Evolutionary conservation across 2,888 invertebrate genomes (phyloP), one percentile per base, ranked within the genome.

Genomic region (Luperina testacea): DNA sequence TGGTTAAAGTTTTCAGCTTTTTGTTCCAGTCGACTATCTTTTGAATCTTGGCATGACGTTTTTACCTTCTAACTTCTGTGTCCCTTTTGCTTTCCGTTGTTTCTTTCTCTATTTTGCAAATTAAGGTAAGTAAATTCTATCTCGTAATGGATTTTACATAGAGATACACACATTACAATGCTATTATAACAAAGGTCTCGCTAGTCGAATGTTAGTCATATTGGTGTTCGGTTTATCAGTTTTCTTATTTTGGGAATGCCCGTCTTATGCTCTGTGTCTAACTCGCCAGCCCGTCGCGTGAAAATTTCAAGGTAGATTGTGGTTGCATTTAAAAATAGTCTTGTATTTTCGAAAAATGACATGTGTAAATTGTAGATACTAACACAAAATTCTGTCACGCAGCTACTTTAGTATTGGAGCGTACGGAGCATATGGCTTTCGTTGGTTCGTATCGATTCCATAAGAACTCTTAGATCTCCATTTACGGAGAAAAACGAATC

Each of bases 81-180:
- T 53, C 8, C 38, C 17, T 42, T 84, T 70, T 27, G n/a, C 59
- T 65, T 64, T 32, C 45, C 48, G 64, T 78, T 68, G n/a, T 48
- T 48, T 64, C 17, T 51, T 20, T 17, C 72, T 8, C 15, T 27
- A 64, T 27, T 65, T 51, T 59, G 38, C 17, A 51, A 63, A 63
- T 24, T 65, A 32, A 53, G 85, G 85, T 81, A 81, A 38, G 85
- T 81, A 72, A 45, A 53, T 71, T 63, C 38, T 42, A 24, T 45
- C 45, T 42, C n/a, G n/a, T 57, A 67, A 24, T 53, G 9, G 3
- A 17, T 80, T 77, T 80, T 48, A 69, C 53, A 27, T 27, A 83
- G 45, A 67, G 3, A n/a, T 32, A 53, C 20, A 53, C 27, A 64
- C 53, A 65, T 79, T 83, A 11, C 51, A 76, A 13, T 45, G 51